Percentiles rank a stretch among this genome's conserved stretches.
Evolutionary conservation across 2,113 vertebrate genomes (phyloP).

Genomic region (Grus americana): DNA sequence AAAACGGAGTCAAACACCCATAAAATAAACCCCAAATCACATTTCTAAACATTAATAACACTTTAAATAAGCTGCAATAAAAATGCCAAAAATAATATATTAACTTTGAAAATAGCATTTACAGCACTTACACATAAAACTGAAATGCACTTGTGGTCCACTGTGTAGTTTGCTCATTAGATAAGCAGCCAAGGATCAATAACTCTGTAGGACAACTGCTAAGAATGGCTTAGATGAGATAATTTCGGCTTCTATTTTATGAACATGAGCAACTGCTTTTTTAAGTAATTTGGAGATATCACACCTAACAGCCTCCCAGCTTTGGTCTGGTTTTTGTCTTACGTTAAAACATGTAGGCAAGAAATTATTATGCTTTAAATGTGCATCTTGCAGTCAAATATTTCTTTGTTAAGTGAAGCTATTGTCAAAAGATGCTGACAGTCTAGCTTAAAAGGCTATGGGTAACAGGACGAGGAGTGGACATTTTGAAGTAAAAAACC

Average conservation of each 20-base stretch:
- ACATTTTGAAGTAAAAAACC: background rate
- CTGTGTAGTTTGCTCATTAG: constrained; percentile 50
- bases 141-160: constrained; percentile 49
- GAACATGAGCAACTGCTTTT: background rate
- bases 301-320: background rate
- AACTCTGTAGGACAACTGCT: constrained; percentile 43
- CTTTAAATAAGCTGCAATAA: constrained; percentile 64
- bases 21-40: constrained; percentile 45
- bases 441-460: background rate
- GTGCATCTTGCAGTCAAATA: background rate
- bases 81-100: constrained; percentile 51
- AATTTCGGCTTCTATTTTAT: constrained; percentile 30
- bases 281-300: background rate
- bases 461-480: background rate
- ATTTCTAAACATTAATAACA: constrained; percentile 61
- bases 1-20: constrained; percentile 48
- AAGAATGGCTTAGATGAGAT: constrained; percentile 11
- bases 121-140: constrained; percentile 50
- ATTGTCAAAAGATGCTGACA: background rate
- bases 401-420: background rate
- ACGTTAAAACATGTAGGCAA: background rate
- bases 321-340: background rate
- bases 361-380: background rate
- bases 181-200: constrained; percentile 52
- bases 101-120: constrained; percentile 55